Evolutionary conservation across 1,140 invertebrate species (phyloP).

Genomic region (Ganaspis sp.): DNA sequence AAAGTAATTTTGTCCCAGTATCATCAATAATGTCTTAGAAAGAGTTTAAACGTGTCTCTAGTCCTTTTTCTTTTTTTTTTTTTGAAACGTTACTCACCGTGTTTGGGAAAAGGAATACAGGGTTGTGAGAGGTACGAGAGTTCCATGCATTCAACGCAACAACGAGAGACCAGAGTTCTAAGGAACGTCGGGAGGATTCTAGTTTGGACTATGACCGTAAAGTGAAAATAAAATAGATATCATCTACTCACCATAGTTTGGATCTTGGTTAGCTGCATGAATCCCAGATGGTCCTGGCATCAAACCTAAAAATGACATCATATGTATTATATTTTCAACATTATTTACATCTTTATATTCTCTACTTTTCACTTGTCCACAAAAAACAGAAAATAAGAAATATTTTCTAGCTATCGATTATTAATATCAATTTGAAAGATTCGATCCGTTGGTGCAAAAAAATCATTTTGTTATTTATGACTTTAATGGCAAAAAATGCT

Average conservation of each 20-base stretch:
- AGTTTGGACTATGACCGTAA: slow-evolving; percentile 72
- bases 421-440: no score
- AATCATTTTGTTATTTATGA: no score
- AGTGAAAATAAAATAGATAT: slow-evolving; percentile 56
- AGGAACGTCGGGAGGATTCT: slow-evolving; percentile 74
- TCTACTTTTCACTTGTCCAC: neutral
- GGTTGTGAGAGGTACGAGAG: slow-evolving; percentile 76
- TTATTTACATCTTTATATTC: neutral
- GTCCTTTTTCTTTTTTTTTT: slow-evolving; percentile 33
- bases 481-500: neutral
- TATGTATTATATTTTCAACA: neutral
- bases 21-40: neutral
- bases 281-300: slow-evolving; percentile 90
- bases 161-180: slow-evolving; percentile 74
- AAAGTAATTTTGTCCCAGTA: neutral
- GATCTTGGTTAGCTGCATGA: slow-evolving; percentile 81
- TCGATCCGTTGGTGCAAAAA: no score
- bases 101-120: slow-evolving; percentile 60
- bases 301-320: slow-evolving; percentile 78
- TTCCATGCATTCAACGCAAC: slow-evolving; percentile 77
- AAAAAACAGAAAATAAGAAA: no score
- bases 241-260: slow-evolving; percentile 86
- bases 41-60: slow-evolving; percentile 51
- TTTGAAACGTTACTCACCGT: slow-evolving; percentile 60
- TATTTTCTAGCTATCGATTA: no score